Conservation (phyloP, 2,888 invertebrate genomes). For the Cremastinae sp. region DNA sequence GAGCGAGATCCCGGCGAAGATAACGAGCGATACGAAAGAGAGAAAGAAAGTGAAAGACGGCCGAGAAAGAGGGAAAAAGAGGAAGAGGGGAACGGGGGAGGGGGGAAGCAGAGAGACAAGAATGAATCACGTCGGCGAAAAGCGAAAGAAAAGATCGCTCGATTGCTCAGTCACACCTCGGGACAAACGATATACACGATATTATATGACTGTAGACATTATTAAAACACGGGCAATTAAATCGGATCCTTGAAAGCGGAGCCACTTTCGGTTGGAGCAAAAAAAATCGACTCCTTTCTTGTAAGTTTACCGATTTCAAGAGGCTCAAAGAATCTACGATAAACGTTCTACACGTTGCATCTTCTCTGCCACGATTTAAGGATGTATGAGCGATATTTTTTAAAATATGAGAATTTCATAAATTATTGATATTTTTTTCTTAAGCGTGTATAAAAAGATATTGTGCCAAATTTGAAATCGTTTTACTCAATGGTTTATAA, state of each 20-base stretch:
- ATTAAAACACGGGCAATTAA: conserved; percentile 12
- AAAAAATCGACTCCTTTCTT: neutral
- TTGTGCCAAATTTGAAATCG: too few species aligned
- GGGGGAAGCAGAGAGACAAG: neutral
- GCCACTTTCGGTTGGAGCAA: neutral
- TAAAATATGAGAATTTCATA: too few species aligned
- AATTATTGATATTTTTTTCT: too few species aligned
- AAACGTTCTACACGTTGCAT: too few species aligned
- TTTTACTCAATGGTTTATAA: too few species aligned
- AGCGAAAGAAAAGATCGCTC: conserved; percentile 49
- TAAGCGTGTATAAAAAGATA: too few species aligned
- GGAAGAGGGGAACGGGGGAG: conserved; percentile 10
- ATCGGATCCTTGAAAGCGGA: neutral
- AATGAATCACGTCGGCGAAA: conserved; percentile 31
- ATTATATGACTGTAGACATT: conserved; percentile 3
- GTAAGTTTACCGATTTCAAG: too few species aligned
- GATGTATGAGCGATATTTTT: too few species aligned
- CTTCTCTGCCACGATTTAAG: too few species aligned
- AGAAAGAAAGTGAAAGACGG: conserved; percentile 25
- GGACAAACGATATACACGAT: conserved; percentile 20
- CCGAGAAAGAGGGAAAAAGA: conserved; percentile 13
- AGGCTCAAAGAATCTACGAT: too few species aligned
- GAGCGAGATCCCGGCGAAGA: conserved; percentile 2
- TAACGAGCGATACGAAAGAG: conserved; percentile 16
- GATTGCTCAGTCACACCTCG: conserved; percentile 59